Conservation (phyloP, 2,888 invertebrate genomes). For the Oscheius onirici region DNA sequence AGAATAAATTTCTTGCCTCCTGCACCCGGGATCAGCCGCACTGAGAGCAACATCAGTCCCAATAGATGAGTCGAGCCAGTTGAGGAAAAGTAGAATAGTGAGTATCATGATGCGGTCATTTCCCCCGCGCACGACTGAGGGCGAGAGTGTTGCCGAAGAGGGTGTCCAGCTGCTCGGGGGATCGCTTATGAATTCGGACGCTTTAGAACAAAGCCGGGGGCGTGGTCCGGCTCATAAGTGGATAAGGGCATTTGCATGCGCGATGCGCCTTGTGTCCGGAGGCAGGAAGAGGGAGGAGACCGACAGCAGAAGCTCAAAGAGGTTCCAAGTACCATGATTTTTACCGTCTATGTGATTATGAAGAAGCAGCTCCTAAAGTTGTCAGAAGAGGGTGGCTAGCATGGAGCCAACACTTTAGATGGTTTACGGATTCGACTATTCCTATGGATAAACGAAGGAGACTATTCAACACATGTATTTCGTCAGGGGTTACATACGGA, state of each 20-base stretch:
- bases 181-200: slow-evolving; percentile 31
- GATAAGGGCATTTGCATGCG: slow-evolving; percentile 35
- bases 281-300: too few relatives aligned
- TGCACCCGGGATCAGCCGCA: slow-evolving; percentile 6
- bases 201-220: slow-evolving; percentile 27
- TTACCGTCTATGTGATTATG: too few relatives aligned
- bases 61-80: not conserved
- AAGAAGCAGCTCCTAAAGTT: too few relatives aligned
- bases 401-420: too few relatives aligned
- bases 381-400: too few relatives aligned
- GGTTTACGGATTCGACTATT: too few relatives aligned
- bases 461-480: too few relatives aligned
- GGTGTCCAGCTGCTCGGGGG: slow-evolving; percentile 21
- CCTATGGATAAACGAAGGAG: too few relatives aligned
- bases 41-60: not conserved
- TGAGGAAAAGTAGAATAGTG: not conserved
- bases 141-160: not conserved
- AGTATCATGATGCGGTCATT: slow-evolving; percentile 11
- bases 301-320: too few relatives aligned
- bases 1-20: too few relatives aligned
- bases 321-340: too few relatives aligned
- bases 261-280: not conserved
- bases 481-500: too few relatives aligned
- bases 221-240: slow-evolving; percentile 29
- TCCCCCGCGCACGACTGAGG: not conserved